Evolutionary conservation across 92 coral and sea anemone species (phyloP).

Genomic region (Phymanthus crucifer): DNA sequence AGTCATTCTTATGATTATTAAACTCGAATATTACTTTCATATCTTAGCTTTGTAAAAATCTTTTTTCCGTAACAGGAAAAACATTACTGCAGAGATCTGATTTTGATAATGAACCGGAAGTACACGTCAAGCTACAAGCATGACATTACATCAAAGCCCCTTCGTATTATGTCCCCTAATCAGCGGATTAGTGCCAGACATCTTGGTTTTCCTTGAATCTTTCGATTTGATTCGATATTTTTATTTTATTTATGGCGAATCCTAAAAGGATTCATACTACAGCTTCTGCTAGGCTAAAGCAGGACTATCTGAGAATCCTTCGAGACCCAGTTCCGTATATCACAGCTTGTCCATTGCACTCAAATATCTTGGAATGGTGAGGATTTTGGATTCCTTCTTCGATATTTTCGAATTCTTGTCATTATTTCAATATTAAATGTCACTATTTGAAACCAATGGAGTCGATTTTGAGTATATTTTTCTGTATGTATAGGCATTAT

Average conservation of each 20-base stretch:
- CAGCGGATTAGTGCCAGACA: slow-evolving; percentile 13
- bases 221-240: background rate
- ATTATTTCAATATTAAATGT: background rate
- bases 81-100: too few relatives aligned
- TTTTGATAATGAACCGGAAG: background rate
- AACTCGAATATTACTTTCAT: background rate
- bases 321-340: slow-evolving; percentile 96
- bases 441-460: background rate
- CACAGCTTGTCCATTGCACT: slow-evolving; percentile 91
- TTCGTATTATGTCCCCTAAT: background rate
- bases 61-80: too few relatives aligned
- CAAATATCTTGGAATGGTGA: slow-evolving; percentile 95
- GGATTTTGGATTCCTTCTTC: background rate
- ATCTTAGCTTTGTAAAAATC: background rate
- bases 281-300: slow-evolving; percentile 89
- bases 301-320: slow-evolving; percentile 88
- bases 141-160: background rate
- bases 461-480: background rate
- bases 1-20: too few relatives aligned
- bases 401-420: background rate
- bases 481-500: slow-evolving; percentile 77
- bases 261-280: slow-evolving; percentile 91
- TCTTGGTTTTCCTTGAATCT: too few relatives aligned
- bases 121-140: background rate
- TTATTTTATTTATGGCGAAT: slow-evolving; percentile 70